These are phyloP conservation scores for Siniperca knerii DNA, from an alignment of 2,113 vertebrate species.

Conservation along the genomic window DNA sequence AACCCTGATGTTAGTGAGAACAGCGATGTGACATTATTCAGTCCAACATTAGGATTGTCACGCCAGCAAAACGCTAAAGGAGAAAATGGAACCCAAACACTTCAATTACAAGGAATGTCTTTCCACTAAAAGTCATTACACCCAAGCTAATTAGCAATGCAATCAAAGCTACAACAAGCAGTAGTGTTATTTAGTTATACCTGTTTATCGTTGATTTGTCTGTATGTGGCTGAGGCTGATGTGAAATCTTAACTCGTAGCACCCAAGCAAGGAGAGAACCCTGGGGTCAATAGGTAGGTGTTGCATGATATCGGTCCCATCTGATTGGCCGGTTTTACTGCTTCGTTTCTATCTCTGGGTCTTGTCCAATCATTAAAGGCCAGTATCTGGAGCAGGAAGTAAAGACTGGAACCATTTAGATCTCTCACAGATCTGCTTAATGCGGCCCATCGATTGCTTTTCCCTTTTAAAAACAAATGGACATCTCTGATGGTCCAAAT, in stretches of 20 bases:
- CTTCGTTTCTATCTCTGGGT: constrained; percentile 69
- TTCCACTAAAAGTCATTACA: constrained; percentile 55
- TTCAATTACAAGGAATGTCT: constrained; percentile 47
- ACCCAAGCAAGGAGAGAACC: constrained; percentile 30
- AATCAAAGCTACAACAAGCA: constrained; percentile 38
- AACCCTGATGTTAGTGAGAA: constrained; percentile 31
- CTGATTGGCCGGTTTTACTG: constrained; percentile 71
- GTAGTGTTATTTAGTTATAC: constrained; percentile 24
- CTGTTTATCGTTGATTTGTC: constrained; percentile 54
- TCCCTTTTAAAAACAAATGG: constrained; percentile 85
- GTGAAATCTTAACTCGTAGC: constrained; percentile 52
- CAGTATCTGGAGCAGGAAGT: constrained; percentile 84
- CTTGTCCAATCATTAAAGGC: constrained; percentile 81
- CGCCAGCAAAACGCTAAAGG: constrained; percentile 2
- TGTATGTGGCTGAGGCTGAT: constrained; percentile 14
- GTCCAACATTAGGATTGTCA: constrained; percentile 24
- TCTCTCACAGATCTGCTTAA: constrained; percentile 86
- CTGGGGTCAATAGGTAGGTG: constrained; percentile 62
- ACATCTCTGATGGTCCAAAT: constrained; percentile 82
- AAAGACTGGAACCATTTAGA: constrained; percentile 85
- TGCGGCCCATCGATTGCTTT: constrained; percentile 79
- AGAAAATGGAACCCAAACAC: constrained; percentile 32
- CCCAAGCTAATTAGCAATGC: constrained; percentile 56
- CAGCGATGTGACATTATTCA: constrained; percentile 42
- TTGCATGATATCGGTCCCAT: constrained; percentile 56